phyloP scores from a whole-genome alignment of 2,797 vertebrate species.

The Coendou prehensilis region DNA sequence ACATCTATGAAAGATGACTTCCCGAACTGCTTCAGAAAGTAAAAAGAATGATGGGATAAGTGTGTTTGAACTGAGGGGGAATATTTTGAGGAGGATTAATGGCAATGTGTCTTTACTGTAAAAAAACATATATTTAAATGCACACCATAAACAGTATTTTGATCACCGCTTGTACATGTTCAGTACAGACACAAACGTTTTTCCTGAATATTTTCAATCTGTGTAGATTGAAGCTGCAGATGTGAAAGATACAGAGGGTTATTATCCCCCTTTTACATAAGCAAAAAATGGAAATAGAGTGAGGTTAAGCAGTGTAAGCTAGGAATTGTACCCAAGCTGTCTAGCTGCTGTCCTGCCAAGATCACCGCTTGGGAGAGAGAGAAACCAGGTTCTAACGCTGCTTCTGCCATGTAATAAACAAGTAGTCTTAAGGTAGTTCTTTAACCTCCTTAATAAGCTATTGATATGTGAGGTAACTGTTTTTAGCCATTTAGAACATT shows the following conservation, averaged over 20 bases:
- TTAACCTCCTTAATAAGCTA: not conserved
- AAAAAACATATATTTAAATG: not conserved
- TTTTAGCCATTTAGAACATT: not conserved
- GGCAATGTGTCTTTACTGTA: not conserved
- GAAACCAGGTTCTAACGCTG: not conserved
- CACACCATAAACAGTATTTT: not conserved
- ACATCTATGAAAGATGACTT: not conserved
- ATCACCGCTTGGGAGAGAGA: not conserved
- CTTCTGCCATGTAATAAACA: not conserved
- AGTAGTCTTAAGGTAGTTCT: not conserved
- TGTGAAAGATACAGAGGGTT: not conserved
- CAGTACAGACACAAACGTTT: not conserved
- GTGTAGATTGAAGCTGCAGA: not conserved
- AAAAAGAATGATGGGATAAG: not conserved
- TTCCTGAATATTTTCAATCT: not conserved
- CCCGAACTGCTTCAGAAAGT: not conserved
- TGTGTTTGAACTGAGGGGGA: not conserved
- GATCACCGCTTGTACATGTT: not conserved
- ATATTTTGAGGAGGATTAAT: not conserved
- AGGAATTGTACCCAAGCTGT: not conserved
- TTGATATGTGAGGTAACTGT: not conserved
- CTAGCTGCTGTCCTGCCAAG: not conserved
- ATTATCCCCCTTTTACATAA: not conserved
- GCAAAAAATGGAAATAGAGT: not conserved
- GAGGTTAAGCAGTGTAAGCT: not conserved